These are phyloP conservation scores for Etheostoma spectabile DNA, from an alignment of 2,113 vertebrate genomes.

Conservation along the genomic window DNA sequence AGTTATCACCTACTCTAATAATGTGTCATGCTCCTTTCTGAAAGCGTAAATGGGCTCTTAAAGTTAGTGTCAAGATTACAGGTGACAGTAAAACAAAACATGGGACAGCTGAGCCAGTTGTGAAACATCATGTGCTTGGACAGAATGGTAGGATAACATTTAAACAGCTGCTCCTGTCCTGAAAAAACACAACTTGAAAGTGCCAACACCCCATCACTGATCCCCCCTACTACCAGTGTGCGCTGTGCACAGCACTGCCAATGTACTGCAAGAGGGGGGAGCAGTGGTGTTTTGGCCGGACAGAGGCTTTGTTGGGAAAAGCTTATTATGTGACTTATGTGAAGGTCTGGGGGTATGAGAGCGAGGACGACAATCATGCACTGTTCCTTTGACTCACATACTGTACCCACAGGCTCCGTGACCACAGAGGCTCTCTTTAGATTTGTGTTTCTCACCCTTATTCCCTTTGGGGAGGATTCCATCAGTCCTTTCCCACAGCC, in stretches of 20 bases:
- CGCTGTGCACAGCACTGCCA: constrained; percentile 16
- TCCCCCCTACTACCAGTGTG: not conserved
- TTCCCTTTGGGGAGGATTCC: constrained; percentile 69
- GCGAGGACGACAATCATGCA: constrained; percentile 44
- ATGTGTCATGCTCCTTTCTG: constrained; percentile 6
- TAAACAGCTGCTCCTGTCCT: constrained; percentile 78
- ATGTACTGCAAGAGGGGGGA: not conserved
- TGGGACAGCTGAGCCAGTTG: constrained; percentile 66
- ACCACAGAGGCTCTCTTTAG: constrained; percentile 62
- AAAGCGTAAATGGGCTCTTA: constrained; percentile 9
- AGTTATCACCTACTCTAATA: constrained; percentile 2
- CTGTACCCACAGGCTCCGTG: constrained; percentile 58
- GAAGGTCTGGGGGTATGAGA: constrained; percentile 64
- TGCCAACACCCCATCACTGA: constrained; percentile 55
- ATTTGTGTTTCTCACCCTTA: constrained; percentile 66
- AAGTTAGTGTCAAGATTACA: constrained; percentile 41
- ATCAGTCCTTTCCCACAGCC: constrained; percentile 77
- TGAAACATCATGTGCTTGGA: constrained; percentile 57
- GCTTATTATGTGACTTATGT: constrained; percentile 35
- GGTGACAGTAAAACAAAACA: constrained; percentile 41
- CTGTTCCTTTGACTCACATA: constrained; percentile 36
- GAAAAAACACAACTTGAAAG: constrained; percentile 67
- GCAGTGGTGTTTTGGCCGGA: not conserved
- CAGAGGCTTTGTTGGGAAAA: constrained; percentile 23
- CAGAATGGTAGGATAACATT: constrained; percentile 77